phyloP scores from a whole-genome alignment of 2,797 vertebrate species.

The Coracias cyanogaster region DNA sequence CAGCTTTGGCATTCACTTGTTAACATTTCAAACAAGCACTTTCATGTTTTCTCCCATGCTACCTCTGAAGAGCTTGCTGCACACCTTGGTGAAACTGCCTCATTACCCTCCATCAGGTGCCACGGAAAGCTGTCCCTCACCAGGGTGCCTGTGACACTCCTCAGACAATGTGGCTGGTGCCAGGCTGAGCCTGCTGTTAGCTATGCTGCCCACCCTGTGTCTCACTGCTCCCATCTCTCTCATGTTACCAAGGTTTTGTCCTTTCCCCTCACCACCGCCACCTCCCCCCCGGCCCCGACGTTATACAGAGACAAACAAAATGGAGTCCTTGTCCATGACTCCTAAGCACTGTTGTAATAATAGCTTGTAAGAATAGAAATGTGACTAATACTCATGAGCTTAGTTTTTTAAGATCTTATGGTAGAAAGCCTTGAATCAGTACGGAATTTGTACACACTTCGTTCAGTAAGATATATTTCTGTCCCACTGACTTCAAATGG shows the following conservation, averaged over 20 bases:
- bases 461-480: not conserved
- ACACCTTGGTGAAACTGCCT: not conserved
- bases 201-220: not conserved
- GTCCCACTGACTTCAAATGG: not conserved
- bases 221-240: not conserved
- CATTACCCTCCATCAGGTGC: not conserved
- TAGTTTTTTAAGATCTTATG: not conserved
- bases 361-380: not conserved
- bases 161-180: not conserved
- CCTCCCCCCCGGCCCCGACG: not conserved
- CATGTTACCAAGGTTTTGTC: not conserved
- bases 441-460: not conserved
- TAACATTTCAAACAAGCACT: conserved; percentile 34
- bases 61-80: not conserved
- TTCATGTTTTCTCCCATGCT: not conserved
- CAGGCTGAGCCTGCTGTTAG: not conserved
- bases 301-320: not conserved
- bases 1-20: not conserved
- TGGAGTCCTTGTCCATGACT: not conserved
- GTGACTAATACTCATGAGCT: not conserved
- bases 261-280: too few species aligned
- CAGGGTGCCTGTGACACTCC: not conserved
- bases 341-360: not conserved
- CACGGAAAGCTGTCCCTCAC: not conserved
- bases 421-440: not conserved